Percentiles rank a stretch among this genome's conserved stretches.
Conservation (phyloP, 1,140 invertebrate species). For the Papilio xuthus region DNA sequence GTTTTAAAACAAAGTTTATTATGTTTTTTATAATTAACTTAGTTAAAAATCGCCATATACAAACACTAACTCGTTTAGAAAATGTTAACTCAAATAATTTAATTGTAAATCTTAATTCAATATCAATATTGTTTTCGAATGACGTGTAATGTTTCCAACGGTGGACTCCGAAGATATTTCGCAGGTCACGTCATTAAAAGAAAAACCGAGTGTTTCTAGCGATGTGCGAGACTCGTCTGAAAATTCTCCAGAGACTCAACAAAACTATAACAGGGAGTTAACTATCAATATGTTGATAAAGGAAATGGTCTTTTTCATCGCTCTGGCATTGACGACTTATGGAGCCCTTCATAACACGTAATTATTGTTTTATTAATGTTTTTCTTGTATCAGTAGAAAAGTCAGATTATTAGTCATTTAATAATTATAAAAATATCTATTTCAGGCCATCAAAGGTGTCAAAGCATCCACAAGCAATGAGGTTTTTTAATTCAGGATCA, state of each 20-base stretch:
- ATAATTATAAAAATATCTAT: constrained; percentile 47
- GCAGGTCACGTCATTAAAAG: constrained; percentile 72
- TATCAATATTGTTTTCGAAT: constrained; percentile 69
- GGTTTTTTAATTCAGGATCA: constrained; percentile 86
- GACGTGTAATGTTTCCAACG: constrained; percentile 81
- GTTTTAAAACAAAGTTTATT: constrained; percentile 47
- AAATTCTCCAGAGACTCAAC: constrained; percentile 60
- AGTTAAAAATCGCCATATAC: constrained; percentile 29
- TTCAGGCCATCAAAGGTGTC: constrained; percentile 86
- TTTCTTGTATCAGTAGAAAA: not conserved
- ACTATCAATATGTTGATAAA: constrained; percentile 77
- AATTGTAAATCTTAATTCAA: constrained; percentile 52
- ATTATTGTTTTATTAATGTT: constrained; percentile 58
- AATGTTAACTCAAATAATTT: constrained; percentile 51
- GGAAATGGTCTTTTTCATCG: constrained; percentile 78
- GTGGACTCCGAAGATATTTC: constrained; percentile 73
- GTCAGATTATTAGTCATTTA: not conserved
- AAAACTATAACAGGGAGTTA: constrained; percentile 69
- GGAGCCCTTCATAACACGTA: constrained; percentile 84
- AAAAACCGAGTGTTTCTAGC: constrained; percentile 61
- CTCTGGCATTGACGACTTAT: constrained; percentile 81
- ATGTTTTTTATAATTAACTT: constrained; percentile 46
- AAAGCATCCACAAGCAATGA: constrained; percentile 84
- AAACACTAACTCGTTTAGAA: constrained; percentile 9
- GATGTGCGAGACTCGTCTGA: constrained; percentile 66